phyloP scores from a whole-genome alignment of 2,113 vertebrate species.

The Vireo altiloquus region DNA sequence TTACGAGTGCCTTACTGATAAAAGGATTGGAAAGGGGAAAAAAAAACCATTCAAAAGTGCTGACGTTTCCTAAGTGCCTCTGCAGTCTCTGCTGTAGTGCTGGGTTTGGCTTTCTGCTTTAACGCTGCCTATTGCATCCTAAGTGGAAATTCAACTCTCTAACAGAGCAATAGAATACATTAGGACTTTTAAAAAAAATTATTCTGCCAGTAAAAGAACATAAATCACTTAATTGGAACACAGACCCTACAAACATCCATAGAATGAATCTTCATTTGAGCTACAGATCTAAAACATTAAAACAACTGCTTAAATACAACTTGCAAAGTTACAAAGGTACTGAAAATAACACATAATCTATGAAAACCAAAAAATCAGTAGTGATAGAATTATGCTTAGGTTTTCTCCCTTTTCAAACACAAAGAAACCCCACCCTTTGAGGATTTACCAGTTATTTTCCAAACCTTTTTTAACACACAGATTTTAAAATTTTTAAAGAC shows the following conservation, averaged over 20 bases:
- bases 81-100: background rate
- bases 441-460: background rate
- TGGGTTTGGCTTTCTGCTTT: background rate
- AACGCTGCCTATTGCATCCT: background rate
- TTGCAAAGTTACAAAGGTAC: background rate
- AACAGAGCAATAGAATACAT: background rate
- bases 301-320: background rate
- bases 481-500: background rate
- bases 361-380: background rate
- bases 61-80: background rate
- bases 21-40: background rate
- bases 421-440: fast-evolving
- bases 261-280: background rate
- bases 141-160: background rate
- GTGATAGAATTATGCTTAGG: background rate
- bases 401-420: background rate
- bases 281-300: background rate
- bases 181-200: background rate
- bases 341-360: background rate
- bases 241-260: background rate
- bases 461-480: background rate
- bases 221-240: constrained; percentile 7
- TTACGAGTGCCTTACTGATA: background rate
- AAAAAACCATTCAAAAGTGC: background rate
- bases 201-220: background rate